These are phyloP conservation scores for Lophura nycthemera DNA, from an alignment of 2,113 vertebrate genomes.

Conservation along the genomic window DNA sequence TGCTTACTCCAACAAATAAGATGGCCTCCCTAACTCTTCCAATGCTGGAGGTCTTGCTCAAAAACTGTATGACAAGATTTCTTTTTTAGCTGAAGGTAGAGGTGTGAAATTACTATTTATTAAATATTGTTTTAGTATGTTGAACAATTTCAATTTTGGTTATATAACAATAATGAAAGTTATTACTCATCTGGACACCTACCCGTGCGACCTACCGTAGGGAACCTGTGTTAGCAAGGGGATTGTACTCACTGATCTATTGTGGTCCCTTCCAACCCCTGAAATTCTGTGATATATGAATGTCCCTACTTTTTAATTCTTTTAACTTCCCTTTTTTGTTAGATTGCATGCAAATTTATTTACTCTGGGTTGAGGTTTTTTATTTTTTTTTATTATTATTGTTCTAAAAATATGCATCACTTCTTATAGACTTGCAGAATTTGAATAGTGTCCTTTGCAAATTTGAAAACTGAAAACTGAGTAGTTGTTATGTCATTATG, in stretches of 20 bases:
- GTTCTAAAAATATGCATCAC: background rate
- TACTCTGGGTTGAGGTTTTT: background rate
- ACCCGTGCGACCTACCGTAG: no score
- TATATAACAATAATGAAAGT: background rate
- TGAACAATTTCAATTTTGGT: slow-evolving; percentile 42
- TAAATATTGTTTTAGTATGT: slow-evolving; percentile 32
- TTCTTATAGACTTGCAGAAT: background rate
- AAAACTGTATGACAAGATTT: background rate
- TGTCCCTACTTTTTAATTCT: background rate
- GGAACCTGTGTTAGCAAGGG: no score
- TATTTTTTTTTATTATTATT: background rate
- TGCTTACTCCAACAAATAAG: slow-evolving; percentile 16
- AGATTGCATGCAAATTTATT: background rate
- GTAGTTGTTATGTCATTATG: background rate
- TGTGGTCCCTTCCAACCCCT: no score
- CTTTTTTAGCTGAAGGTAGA: background rate
- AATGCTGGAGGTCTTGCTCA: slow-evolving; percentile 50
- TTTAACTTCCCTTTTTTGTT: background rate
- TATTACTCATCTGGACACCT: background rate
- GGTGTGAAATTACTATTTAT: slow-evolving; percentile 33
- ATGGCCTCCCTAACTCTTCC: background rate
- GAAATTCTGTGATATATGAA: background rate
- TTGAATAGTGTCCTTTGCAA: background rate
- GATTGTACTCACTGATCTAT: no score
- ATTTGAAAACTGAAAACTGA: background rate